phyloP scores from a whole-genome alignment of 2,888 invertebrate species.

The Mystacides longicornis region DNA sequence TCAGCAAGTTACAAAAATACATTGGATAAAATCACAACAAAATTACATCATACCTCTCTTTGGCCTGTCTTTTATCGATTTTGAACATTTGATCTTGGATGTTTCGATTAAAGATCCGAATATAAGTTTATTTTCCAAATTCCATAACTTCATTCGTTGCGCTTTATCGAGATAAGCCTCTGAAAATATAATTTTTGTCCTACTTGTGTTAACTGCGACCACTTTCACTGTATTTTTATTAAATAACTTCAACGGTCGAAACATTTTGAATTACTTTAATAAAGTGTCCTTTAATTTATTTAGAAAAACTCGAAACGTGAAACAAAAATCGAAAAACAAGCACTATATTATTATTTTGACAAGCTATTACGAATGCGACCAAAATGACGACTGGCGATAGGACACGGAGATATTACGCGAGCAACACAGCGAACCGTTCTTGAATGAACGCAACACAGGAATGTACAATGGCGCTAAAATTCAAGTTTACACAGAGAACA shows the following conservation, averaged over 20 bases:
- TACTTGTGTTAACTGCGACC: conserved; percentile 29
- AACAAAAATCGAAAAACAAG: no score
- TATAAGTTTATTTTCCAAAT: conserved; percentile 45
- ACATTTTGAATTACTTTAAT: conserved; percentile 11
- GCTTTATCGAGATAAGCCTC: conserved; percentile 42
- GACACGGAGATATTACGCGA: no score
- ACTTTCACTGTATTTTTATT: conserved; percentile 17
- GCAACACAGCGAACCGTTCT: no score
- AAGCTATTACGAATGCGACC: no score
- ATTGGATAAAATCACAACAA: not conserved
- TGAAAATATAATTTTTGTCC: conserved; percentile 38
- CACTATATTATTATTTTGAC: no score
- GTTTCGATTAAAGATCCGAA: conserved; percentile 48
- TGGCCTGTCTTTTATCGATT: conserved; percentile 27
- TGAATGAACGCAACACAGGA: no score
- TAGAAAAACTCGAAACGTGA: no score
- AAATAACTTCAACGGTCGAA: conserved; percentile 18
- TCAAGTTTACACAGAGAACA: no score
- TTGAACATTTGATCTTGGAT: conserved; percentile 35
- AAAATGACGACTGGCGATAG: no score
- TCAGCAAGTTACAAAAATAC: not conserved
- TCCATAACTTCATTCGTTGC: conserved; percentile 41
- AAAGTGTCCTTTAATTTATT: no score
- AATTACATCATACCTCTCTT: conserved; percentile 15
- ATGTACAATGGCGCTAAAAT: no score